Evolutionary conservation across 1,140 invertebrate genomes (phyloP).

Genomic region (Scaptodrosophila lebanonensis): DNA sequence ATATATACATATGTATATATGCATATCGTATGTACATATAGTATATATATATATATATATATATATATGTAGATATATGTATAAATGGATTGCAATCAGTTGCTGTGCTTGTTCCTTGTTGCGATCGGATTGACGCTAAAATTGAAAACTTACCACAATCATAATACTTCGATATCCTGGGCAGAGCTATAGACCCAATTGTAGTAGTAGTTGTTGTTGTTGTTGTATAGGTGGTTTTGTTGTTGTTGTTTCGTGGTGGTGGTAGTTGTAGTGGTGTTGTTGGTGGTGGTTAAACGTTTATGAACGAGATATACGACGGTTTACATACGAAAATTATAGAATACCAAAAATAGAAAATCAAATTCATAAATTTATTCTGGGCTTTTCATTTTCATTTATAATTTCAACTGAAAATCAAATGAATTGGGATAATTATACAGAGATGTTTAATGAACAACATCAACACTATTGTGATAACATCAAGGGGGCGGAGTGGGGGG

Average conservation of each 20-base stretch:
- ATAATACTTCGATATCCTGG: constrained; percentile 83
- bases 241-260: constrained; percentile 38
- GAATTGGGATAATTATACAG: too few species aligned
- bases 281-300: constrained; percentile 49
- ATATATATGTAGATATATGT: too few species aligned
- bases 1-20: background rate
- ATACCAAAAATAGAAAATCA: constrained; percentile 68
- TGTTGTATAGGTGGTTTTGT: constrained; percentile 32
- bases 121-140: too few species aligned
- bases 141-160: constrained; percentile 82
- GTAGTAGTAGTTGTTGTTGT: constrained; percentile 29
- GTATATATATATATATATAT: too few species aligned
- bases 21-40: too few species aligned
- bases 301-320: constrained; percentile 28
- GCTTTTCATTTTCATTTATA: too few species aligned
- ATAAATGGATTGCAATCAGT: too few species aligned
- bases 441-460: too few species aligned
- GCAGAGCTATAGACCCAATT: constrained; percentile 78
- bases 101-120: too few species aligned
- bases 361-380: constrained; percentile 55
- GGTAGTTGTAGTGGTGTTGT: constrained; percentile 36
- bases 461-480: too few species aligned
- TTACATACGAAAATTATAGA: constrained; percentile 44
- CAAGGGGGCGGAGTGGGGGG: too few species aligned
- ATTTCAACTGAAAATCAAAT: too few species aligned